Base-by-base conservation (phyloP, 1,140 invertebrate species). In the Hestina assimilis region DNA sequence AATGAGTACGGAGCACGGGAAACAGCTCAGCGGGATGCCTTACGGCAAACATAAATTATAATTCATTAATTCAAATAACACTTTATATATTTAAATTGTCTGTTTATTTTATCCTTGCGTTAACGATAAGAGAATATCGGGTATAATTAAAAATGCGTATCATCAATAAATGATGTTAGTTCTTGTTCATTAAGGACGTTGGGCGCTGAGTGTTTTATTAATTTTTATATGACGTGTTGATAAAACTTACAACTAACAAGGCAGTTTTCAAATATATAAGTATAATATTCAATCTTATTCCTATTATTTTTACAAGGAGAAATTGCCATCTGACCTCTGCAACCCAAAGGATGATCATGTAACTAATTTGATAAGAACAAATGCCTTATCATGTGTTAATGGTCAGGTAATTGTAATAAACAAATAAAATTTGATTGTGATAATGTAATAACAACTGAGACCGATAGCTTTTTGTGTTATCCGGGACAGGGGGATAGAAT, bases 121-220 rank as follows among this genome's bases (percentile, higher is more conserved):
- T 83, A 83, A 86, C 76, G 75, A 81, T 66, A 75, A 77, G 77
- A 86, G 83, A 86, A 81, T 77, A 83, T 83, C 65, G 75, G 78
- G 71, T 74, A 69, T 77, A 82, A 82, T 82, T 83, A 82, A 78
- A 81, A 77, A 79, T 57, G 78, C 73, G 76, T 78, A 78, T 69
- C 63, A 67, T 57, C 43, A 60, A 59, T 58, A 72, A 80, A 77
- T 79, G 63, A 83, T 79, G 76, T 68, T 66, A 58, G 74, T 63
- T 64, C 66, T 68, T 66, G 75, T 72, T 77, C 74, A 77, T 82
- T 79, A 75, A 71, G 68, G 29, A 21, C 38, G 59, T 43, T 47
- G 66, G 66, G 57, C 67, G 63, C 50, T 75, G 68, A 78, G 52
- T 41, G 59, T 72, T 79, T 73, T 72, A 75, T 79, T 74, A 64